A percentile compares a stretch with the other conserved stretches of the same genome.
These are phyloP conservation scores for Eristalis arbustorum DNA, from an alignment of 2,888 invertebrate genomes.

Conservation along the genomic window DNA sequence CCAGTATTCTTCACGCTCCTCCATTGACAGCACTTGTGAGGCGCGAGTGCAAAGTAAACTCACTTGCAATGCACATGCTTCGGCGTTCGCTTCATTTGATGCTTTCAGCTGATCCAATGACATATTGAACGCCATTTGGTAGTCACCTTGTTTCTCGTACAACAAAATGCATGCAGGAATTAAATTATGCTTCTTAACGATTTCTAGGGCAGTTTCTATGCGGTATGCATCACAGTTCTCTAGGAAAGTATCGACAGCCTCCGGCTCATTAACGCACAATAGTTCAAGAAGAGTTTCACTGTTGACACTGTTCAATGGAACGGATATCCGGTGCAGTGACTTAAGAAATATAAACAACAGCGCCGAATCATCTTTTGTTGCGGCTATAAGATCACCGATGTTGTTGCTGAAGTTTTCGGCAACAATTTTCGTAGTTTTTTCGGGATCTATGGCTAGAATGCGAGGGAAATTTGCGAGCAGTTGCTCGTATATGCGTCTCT, in stretches of 20 bases:
- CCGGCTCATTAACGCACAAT: slow-evolving; percentile 83
- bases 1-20: slow-evolving; percentile 81
- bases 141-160: slow-evolving; percentile 88
- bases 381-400: slow-evolving; percentile 80
- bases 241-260: slow-evolving; percentile 82
- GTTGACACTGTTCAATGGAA: slow-evolving; percentile 79
- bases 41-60: slow-evolving; percentile 80
- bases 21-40: slow-evolving; percentile 79
- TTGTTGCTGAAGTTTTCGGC: slow-evolving; percentile 82
- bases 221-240: slow-evolving; percentile 83
- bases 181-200: slow-evolving; percentile 84
- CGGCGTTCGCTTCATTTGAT: slow-evolving; percentile 70
- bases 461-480: slow-evolving; percentile 80
- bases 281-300: slow-evolving; percentile 84
- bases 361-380: slow-evolving; percentile 71
- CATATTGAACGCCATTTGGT: slow-evolving; percentile 86
- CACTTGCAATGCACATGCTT: slow-evolving; percentile 74
- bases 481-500: slow-evolving; percentile 81
- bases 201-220: slow-evolving; percentile 84
- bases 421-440: slow-evolving; percentile 84
- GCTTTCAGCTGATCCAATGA: slow-evolving; percentile 80
- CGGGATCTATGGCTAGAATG: slow-evolving; percentile 83
- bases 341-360: slow-evolving; percentile 82
- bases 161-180: slow-evolving; percentile 87
- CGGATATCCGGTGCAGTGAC: slow-evolving; percentile 81